A percentile compares a stretch with the other conserved stretches of the same genome.
phyloP scores from a whole-genome alignment of 2,797 vertebrate genomes.

The Arctocebus calabarensis region DNA sequence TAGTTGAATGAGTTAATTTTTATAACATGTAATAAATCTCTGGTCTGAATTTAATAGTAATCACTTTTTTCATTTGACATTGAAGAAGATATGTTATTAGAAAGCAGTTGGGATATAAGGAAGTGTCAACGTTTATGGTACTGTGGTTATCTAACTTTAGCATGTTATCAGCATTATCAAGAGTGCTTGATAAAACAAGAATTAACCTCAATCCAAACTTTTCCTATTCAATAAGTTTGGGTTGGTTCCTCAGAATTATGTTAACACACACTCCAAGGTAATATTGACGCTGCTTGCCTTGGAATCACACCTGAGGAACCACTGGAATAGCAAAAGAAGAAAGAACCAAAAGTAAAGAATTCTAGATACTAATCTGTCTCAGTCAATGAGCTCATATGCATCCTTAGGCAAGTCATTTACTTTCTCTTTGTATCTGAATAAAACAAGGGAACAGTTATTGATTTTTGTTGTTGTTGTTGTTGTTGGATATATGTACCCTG shows the following conservation, averaged over 20 bases:
- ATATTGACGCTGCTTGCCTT: not conserved
- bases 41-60: not conserved
- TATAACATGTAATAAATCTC: not conserved
- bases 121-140: not conserved
- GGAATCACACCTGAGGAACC: not conserved
- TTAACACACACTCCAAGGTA: not conserved
- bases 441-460: not conserved
- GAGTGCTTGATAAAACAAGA: not conserved
- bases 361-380: not conserved
- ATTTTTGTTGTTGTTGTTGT: not conserved
- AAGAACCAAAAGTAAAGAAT: not conserved
- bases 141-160: not conserved
- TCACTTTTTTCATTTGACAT: not conserved
- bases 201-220: not conserved
- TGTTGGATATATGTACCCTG: not conserved
- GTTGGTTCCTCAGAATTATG: not conserved
- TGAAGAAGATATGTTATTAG: not conserved
- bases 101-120: not conserved
- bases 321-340: not conserved
- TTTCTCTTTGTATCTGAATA: not conserved
- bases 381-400: not conserved
- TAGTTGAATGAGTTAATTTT: not conserved
- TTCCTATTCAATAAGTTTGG: not conserved
- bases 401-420: not conserved
- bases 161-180: not conserved